Evolutionary conservation across 1,140 invertebrate species (phyloP).

Genomic region (Macrobrachium rosenbergii): DNA sequence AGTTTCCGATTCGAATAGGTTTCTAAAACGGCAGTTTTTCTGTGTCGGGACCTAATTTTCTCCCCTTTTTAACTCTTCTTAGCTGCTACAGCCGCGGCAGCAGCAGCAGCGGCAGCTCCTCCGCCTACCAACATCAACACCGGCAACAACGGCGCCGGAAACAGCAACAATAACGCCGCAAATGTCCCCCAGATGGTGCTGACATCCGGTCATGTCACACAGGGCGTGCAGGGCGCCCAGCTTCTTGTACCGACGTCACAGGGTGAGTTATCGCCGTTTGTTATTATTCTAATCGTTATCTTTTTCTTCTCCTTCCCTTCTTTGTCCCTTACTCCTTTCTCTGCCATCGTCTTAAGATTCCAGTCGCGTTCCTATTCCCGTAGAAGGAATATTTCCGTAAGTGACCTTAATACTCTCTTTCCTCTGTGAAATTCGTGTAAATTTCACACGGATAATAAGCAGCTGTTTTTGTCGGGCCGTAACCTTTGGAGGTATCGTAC

Average conservation of each 20-base stretch:
- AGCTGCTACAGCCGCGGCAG: constrained; percentile 67
- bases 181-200: constrained; percentile 87
- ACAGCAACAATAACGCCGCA: constrained; percentile 37
- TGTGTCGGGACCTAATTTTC: too few relatives aligned
- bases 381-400: neutral
- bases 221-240: constrained; percentile 92
- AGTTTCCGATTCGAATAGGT: too few relatives aligned
- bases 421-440: neutral
- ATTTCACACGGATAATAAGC: too few relatives aligned
- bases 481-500: too few relatives aligned
- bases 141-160: constrained; percentile 76
- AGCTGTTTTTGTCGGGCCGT: too few relatives aligned
- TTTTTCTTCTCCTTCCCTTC: neutral
- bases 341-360: neutral
- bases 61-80: neutral
- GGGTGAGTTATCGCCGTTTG: constrained; percentile 75
- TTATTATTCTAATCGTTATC: too few relatives aligned
- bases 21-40: too few relatives aligned
- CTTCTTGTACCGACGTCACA: constrained; percentile 93
- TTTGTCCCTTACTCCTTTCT: neutral
- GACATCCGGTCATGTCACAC: constrained; percentile 89
- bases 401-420: neutral
- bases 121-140: constrained; percentile 72
- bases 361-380: neutral
- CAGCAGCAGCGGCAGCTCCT: constrained; percentile 64